A percentile compares a stretch with the other conserved stretches of the same genome.
Evolutionary conservation across 2,797 vertebrate species (phyloP).

Genomic region (Sphenodon punctatus): DNA sequence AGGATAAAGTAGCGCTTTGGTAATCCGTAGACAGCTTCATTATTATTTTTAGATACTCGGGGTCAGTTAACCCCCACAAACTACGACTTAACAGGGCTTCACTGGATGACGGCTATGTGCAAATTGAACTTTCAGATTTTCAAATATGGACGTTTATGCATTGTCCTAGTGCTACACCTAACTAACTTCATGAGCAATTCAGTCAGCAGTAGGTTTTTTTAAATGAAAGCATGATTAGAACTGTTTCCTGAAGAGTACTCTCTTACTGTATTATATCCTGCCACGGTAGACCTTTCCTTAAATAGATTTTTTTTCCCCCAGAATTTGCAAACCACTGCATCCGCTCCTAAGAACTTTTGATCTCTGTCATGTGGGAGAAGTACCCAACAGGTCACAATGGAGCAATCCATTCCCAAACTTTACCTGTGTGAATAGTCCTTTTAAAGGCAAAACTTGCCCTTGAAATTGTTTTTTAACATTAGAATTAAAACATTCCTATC

Average conservation of each 20-base stretch:
- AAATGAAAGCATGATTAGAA: background rate
- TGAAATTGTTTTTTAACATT: background rate
- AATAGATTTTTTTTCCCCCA: accelerated
- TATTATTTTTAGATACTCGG: too few species aligned
- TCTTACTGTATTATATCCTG: too few species aligned
- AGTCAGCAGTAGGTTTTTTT: background rate
- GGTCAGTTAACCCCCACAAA: too few species aligned
- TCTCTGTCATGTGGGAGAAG: too few species aligned
- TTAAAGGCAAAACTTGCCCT: accelerated
- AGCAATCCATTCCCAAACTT: background rate
- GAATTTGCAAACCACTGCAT: accelerated
- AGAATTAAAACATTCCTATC: too few species aligned
- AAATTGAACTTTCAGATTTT: accelerated
- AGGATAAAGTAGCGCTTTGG: too few species aligned
- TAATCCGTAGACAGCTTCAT: too few species aligned
- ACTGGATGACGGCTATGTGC: accelerated
- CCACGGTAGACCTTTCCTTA: too few species aligned
- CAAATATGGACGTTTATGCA: background rate
- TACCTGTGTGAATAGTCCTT: background rate
- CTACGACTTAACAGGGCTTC: too few species aligned
- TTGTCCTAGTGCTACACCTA: background rate
- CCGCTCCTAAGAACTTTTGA: background rate
- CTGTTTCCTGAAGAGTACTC: background rate
- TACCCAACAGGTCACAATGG: too few species aligned
- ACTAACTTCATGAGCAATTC: background rate